Base-by-base conservation (phyloP, 2,113 vertebrate species). In the Erythrolamprus reginae region DNA sequence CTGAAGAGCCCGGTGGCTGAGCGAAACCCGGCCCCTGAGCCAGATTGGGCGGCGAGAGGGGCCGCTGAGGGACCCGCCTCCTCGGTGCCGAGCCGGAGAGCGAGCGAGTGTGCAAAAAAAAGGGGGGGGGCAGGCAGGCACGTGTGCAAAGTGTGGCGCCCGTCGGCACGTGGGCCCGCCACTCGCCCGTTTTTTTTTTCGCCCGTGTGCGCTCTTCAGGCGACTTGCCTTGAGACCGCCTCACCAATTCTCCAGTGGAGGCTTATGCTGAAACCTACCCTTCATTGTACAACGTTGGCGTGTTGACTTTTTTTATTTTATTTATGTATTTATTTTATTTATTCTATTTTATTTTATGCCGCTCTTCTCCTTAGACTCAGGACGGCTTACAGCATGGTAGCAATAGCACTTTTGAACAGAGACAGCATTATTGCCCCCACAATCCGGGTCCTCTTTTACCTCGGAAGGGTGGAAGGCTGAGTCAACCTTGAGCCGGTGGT, bases 11-110 rank as follows among this genome's bases (percentile, higher is more conserved):
- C 89, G 61, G 92, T 82, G 86, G 91, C 91, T 42, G 89, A 77
- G 87, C 90, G 87, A 90, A 58, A 92, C 85, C 91, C 90, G 89
- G 70, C 91, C 89, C 85, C 90, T 55, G 17, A 87, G 38, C 38
- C 84, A n/a, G 65, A 47, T 9, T 65, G 61, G 84, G 61, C 89
- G 50, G 84, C 48, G 84, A 90, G 55, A 90, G 84, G 50, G 65
- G 13, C 55, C 51, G 38, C 51, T n/a, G 17, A 33, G 88, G 65
- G 65, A n/a, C 38, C 77, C 83, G 82, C 89, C 89, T 84, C 89
- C 45, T 77, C 24, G 8, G 83, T 5, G 89, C 82, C 5, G 47
- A 21, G 52, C 52, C 3, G 42, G 45, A 48, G 83, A 6, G 56
- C 47, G 48, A 65, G 93, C 53, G 48, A 65, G 93, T 50, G 0